Base-by-base conservation (phyloP, 2,888 invertebrate species). In the Philereme transversata region DNA sequence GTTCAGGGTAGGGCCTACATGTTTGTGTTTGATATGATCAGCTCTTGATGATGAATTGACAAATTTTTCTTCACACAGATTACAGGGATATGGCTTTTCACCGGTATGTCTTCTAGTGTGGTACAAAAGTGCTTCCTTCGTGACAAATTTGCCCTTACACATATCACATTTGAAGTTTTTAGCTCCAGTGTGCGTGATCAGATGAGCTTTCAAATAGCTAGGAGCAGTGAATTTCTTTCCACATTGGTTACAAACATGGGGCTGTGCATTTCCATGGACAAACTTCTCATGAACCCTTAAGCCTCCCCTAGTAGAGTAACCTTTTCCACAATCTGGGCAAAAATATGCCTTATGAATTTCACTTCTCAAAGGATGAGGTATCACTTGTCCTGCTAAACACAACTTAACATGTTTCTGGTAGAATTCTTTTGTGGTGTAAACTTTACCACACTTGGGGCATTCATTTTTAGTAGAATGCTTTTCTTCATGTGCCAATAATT, bases 201-300 rank as follows among this genome's bases (percentile, higher is more conserved):
- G 41, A 43, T 63, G 63, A 35, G 52, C 43, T 43, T 57, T 40
- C 9, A 90, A 73, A 60, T 87, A 88, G 63, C 90, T 90, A 0
- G 89, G 90, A 44, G 90, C 90, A n/a, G 89, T 89, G 49, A 91
- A 91, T 46, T 84, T 77, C 62, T 90, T 91, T 1, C 85, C 82
- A 65, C 90, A 91, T 47, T 77, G 75, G 9, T 82, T 72, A 64
- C 90, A 91, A 4, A 83, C 68, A 65, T 91, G 90, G 4, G 84
- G 86, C 40, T 86, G 82, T 2, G 88, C 90, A 74, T 87, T 79
- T 0, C 84, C 90, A 70, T 91, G 90, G 5, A 77, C 79, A 73
- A 90, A 90, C 71, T 87, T 81, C 46, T 82, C 74, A 51, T 92
- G 91, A 0, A 90, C 90, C 50, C 88, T 68, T 10, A 92, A 69